phyloP scores from a whole-genome alignment of 2,888 invertebrate species.

The Conus canariensis region DNA sequence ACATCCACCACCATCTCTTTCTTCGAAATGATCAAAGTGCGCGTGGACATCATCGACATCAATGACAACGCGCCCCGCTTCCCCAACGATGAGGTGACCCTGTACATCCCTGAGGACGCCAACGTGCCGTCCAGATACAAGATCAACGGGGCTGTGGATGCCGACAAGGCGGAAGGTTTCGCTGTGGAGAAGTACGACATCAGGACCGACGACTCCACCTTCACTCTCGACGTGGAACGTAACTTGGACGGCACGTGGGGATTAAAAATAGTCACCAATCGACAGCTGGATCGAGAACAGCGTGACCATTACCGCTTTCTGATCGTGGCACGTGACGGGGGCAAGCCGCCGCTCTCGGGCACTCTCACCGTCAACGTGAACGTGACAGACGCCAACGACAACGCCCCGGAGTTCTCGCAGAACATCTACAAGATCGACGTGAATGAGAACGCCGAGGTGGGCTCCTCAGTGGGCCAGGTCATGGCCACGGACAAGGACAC shows the following conservation, averaged over 20 bases:
- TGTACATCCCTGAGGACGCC: slow-evolving; percentile 52
- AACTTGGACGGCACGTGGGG: slow-evolving; percentile 62
- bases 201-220: slow-evolving; percentile 48
- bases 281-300: slow-evolving; percentile 63
- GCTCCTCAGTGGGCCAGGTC: slow-evolving; percentile 79
- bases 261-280: slow-evolving; percentile 58
- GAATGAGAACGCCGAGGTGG: slow-evolving; percentile 58
- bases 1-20: slow-evolving; percentile 49
- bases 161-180: slow-evolving; percentile 50
- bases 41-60: slow-evolving; percentile 54
- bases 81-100: slow-evolving; percentile 47
- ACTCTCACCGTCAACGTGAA: slow-evolving; percentile 61
- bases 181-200: slow-evolving; percentile 54
- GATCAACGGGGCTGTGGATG: slow-evolving; percentile 53
- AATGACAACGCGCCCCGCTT: slow-evolving; percentile 58
- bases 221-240: slow-evolving; percentile 53
- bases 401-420: slow-evolving; percentile 63
- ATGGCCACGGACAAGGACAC: slow-evolving; percentile 92
- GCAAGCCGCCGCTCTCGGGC: slow-evolving; percentile 56
- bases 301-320: slow-evolving; percentile 58
- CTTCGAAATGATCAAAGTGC: slow-evolving; percentile 53
- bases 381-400: slow-evolving; percentile 70
- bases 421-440: slow-evolving; percentile 65
- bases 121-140: slow-evolving; percentile 49
- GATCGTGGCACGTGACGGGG: slow-evolving; percentile 66